Evolutionary conservation across 2,797 vertebrate species (phyloP).

Genomic region (Trematomus bernacchii): DNA sequence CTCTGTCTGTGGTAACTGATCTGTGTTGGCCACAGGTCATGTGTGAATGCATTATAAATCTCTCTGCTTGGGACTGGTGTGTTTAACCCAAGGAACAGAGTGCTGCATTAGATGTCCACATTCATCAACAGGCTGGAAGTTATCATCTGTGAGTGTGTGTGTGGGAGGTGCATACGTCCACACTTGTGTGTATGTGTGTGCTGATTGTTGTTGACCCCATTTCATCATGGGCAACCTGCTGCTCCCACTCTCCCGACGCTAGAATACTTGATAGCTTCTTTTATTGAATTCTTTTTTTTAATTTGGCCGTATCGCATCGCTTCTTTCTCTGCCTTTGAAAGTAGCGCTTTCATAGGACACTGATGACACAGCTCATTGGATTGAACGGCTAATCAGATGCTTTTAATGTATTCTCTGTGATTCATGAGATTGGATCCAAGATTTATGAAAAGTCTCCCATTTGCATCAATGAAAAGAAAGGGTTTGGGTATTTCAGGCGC

Average conservation of each 20-base stretch:
- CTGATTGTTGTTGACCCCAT: slow-evolving; percentile 50
- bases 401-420: slow-evolving; percentile 75
- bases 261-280: slow-evolving; percentile 43
- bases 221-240: slow-evolving; percentile 54
- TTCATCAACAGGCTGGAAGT: slow-evolving; percentile 62
- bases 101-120: slow-evolving; percentile 56
- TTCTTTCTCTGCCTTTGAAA: slow-evolving; percentile 60
- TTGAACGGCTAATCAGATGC: slow-evolving; percentile 74
- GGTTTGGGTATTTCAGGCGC: slow-evolving; percentile 65
- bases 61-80: slow-evolving; percentile 44
- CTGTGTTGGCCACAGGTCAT: slow-evolving; percentile 61
- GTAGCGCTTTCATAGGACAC: slow-evolving; percentile 64
- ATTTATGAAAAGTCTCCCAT: slow-evolving; percentile 77
- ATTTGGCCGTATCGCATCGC: slow-evolving; percentile 53
- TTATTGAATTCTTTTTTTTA: slow-evolving; percentile 74
- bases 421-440: slow-evolving; percentile 75
- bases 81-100: slow-evolving; percentile 60
- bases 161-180: slow-evolving; percentile 13
- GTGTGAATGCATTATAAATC: slow-evolving; percentile 69
- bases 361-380: slow-evolving; percentile 75
- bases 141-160: slow-evolving; percentile 32
- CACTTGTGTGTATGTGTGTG: slow-evolving; percentile 9
- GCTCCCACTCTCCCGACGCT: slow-evolving; percentile 26
- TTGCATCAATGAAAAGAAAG: slow-evolving; percentile 74
- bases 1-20: slow-evolving; percentile 67